Conservation (phyloP, 2,888 invertebrate species). For the Lamellibrachia columna region DNA sequence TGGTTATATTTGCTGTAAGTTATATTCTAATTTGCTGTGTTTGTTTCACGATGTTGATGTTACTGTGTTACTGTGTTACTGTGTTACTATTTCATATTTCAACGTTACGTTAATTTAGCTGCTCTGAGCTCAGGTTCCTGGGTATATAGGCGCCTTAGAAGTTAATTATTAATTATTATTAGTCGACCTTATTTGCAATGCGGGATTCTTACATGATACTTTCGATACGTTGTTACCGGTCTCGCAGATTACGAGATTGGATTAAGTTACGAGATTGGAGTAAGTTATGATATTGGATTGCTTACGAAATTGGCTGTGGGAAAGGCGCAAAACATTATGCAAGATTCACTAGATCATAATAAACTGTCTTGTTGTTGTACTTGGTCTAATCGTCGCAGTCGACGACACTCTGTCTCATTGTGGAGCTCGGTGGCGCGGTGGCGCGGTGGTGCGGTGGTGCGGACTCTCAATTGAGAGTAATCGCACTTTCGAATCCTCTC, state of each 20-base stretch:
- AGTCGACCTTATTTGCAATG: not conserved
- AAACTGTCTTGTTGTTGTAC: too few relatives aligned
- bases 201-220: not conserved
- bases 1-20: not conserved
- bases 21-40: not conserved
- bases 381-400: too few relatives aligned
- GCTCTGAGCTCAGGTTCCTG: not conserved
- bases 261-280: not conserved
- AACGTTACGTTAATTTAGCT: not conserved
- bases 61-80: not conserved
- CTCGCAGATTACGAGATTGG: not conserved
- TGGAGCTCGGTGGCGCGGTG: too few relatives aligned
- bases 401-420: too few relatives aligned
- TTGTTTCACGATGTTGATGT: not conserved
- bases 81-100: not conserved
- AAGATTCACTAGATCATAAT: too few relatives aligned
- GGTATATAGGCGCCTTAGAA: too few relatives aligned
- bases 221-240: not conserved
- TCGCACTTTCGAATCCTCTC: too few relatives aligned
- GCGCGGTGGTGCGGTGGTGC: too few relatives aligned
- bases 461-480: too few relatives aligned
- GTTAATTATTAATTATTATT: too few relatives aligned
- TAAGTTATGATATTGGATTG: not conserved
- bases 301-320: not conserved
- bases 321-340: too few relatives aligned